Conservation (phyloP, 2,888 invertebrate species). For the Halocaridina rubra region DNA sequence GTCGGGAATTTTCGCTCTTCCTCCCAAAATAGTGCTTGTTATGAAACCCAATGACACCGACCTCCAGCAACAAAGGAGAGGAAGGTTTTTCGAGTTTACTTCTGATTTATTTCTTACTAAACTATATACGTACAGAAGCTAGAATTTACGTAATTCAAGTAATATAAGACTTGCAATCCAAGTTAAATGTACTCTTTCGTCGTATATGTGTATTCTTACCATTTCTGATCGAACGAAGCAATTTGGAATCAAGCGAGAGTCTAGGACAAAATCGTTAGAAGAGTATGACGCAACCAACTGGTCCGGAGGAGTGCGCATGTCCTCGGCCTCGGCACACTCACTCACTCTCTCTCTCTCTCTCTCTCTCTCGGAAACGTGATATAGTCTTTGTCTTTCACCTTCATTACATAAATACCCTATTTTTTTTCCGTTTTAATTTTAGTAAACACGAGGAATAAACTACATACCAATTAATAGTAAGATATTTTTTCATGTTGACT, state of each 20-base stretch:
- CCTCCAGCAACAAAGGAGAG: no score
- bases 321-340: constrained; percentile 16
- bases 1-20: no score
- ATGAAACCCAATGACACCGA: no score
- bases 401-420: neutral
- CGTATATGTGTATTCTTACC: no score
- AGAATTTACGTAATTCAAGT: no score
- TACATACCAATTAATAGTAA: neutral
- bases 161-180: no score
- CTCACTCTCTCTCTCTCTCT: neutral
- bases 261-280: constrained; percentile 15
- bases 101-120: no score
- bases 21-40: no score
- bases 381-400: neutral
- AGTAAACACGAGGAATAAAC: neutral
- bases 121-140: no score
- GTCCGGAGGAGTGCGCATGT: constrained; percentile 14
- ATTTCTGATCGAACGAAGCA: constrained; percentile 36
- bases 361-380: no score
- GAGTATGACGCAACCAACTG: constrained; percentile 29
- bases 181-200: no score
- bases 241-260: constrained; percentile 12
- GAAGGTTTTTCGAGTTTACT: no score
- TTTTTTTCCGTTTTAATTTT: neutral
- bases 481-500: neutral